Base-by-base conservation (phyloP, 2,113 vertebrate genomes). In the Spea multiplicata region DNA sequence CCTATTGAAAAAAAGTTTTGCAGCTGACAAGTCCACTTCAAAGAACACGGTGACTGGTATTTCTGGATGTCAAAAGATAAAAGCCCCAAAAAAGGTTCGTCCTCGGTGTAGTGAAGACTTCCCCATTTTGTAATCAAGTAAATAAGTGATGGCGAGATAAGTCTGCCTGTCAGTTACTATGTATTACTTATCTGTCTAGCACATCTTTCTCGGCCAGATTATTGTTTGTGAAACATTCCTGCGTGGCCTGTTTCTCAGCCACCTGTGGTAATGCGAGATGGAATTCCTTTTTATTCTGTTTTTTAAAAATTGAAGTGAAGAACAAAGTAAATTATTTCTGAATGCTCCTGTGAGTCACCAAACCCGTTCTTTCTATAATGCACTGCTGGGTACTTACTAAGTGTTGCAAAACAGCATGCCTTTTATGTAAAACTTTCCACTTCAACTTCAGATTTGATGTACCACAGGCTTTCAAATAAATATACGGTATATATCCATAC, bases 211-310 rank as follows among this genome's bases (percentile, higher is more conserved):
- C 77, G 73, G 44, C 61, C 64, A 74, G 71, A 80, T 74, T 14
- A 50, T 61, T 80, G 52, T 67, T 73, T 80, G 44, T 44, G 45
- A 80, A 55, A 61, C 52, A 67, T 73, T 80, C 78, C 64, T 74
- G 78, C 7, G 13, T 64, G 74, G 78, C 78, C 66, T 68, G 78
- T 74, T 80, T 80, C 45, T 49, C 12, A 49, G 65, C 71, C 78
- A 80, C 78, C 78, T 80, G 78, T 74, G 71, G 78, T 80, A 80
- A 80, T 8, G 16, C 68, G 71, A 80, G 78, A 74, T 80, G 45
- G 8, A 61, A 50, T 55, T 80, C 52, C 68, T 80, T 80, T 68
- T 67, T 67, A 80, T 74, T 61, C 46, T 80, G 52, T 73, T 74
- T 66, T 74, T 45, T 30, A 30, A 30, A 30, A 30, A 80, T n/a